These are phyloP conservation scores for Dynastes hyllus DNA, from an alignment of 2,888 invertebrate species.

Conservation along the genomic window DNA sequence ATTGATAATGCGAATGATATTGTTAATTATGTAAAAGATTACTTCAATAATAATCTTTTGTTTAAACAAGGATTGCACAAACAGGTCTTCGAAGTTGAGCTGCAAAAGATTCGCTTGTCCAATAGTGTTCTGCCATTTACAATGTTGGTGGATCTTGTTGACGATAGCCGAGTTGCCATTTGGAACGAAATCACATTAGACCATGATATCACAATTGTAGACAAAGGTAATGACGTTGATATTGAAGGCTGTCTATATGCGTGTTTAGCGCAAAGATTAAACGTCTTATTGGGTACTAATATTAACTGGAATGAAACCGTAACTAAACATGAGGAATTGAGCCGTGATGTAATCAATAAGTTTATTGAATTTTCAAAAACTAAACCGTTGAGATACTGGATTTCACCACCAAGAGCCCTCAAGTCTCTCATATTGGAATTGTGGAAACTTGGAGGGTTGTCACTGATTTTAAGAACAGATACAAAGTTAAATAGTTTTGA, in stretches of 20 bases:
- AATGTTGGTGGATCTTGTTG: not conserved
- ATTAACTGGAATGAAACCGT: not conserved
- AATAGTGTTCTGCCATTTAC: not conserved
- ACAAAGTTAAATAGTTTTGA: not conserved
- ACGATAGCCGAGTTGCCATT: not conserved
- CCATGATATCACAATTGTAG: not conserved
- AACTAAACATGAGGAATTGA: not conserved
- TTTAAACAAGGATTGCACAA: not conserved
- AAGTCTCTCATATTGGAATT: not conserved
- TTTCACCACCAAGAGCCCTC: not conserved
- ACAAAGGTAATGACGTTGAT: not conserved
- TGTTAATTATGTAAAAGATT: not conserved
- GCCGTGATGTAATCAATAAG: not conserved
- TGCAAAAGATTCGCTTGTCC: not conserved
- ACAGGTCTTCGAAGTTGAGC: not conserved
- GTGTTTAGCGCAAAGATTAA: not conserved
- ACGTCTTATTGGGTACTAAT: not conserved
- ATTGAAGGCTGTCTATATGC: not conserved
- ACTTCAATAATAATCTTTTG: not conserved
- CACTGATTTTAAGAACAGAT: not conserved
- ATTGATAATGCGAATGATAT: not conserved
- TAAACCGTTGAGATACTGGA: not conserved
- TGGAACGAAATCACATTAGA: slow-evolving; percentile 5
- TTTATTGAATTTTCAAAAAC: not conserved
- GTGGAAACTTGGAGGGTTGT: not conserved